phyloP scores from a whole-genome alignment of 1,140 invertebrate species.

The Stegodyphus dumicola region DNA sequence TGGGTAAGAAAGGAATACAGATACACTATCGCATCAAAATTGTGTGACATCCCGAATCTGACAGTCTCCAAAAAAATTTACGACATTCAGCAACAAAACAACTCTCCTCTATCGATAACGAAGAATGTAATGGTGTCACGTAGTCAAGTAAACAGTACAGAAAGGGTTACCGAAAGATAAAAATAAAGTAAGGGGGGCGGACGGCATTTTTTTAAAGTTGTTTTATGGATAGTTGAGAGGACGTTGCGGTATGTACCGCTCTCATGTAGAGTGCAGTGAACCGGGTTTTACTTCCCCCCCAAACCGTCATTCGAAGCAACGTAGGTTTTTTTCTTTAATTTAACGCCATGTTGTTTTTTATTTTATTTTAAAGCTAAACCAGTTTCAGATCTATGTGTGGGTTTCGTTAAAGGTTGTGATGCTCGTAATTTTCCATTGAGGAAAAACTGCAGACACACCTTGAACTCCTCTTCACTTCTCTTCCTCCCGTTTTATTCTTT shows the following conservation, averaged over 20 bases:
- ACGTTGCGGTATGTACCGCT: slow-evolving; percentile 40
- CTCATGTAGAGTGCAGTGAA: slow-evolving; percentile 37
- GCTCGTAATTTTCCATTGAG: slow-evolving; percentile 60
- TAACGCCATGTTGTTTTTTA: slow-evolving; percentile 3
- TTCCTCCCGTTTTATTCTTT: neutral
- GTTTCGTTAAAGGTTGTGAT: slow-evolving; percentile 46
- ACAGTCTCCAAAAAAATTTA: slow-evolving; percentile 52
- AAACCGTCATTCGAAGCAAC: no score
- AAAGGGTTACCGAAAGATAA: slow-evolving; percentile 52
- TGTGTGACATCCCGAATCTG: slow-evolving; percentile 46
- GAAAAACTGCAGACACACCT: slow-evolving; percentile 54
- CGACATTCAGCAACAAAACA: slow-evolving; percentile 51
- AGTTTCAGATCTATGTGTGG: slow-evolving; percentile 50
- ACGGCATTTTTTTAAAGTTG: slow-evolving; percentile 11
- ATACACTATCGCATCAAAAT: slow-evolving; percentile 48
- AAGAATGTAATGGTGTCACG: slow-evolving; percentile 58
- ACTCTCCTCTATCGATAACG: slow-evolving; percentile 59
- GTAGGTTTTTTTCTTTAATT: slow-evolving; percentile 26
- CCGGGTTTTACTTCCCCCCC: neutral
- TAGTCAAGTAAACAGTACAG: slow-evolving; percentile 38
- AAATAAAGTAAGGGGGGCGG: slow-evolving; percentile 4
- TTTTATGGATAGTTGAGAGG: slow-evolving; percentile 32
- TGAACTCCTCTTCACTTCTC: slow-evolving; percentile 51
- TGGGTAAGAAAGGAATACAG: slow-evolving; percentile 3
- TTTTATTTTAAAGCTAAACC: slow-evolving; percentile 39